Percentiles rank a stretch among this genome's conserved stretches.
phyloP scores from a whole-genome alignment of 2,113 vertebrate species.

The Nymphicus hollandicus region DNA sequence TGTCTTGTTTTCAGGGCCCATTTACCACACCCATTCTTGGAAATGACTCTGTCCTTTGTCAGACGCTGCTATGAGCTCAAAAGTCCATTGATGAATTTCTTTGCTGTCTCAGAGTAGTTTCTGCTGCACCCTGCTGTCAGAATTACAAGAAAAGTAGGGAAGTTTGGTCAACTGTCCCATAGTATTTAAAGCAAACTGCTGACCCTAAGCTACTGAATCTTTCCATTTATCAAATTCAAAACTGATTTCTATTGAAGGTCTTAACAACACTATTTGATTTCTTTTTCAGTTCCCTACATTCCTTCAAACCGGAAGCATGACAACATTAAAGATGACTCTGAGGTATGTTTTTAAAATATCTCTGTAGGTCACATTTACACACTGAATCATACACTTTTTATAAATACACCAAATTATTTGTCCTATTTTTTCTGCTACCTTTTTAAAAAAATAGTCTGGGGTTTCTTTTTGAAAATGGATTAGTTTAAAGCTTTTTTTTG shows the following conservation, averaged over 20 bases:
- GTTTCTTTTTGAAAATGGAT: neutral
- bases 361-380: neutral
- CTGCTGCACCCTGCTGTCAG: neutral
- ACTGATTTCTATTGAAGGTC: neutral
- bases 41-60: neutral
- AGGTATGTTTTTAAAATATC: conserved; percentile 75
- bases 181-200: neutral
- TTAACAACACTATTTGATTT: neutral
- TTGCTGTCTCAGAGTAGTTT: neutral
- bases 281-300: conserved; percentile 82
- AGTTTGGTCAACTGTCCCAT: neutral
- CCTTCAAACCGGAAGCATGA: conserved; percentile 86
- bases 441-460: neutral
- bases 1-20: neutral
- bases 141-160: neutral
- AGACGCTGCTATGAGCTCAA: neutral
- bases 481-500: neutral
- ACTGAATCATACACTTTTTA: neutral
- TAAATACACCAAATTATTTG: neutral
- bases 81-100: neutral
- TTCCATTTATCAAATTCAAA: neutral
- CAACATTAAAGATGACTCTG: conserved; percentile 84
- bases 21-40: neutral
- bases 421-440: neutral
- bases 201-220: neutral